Evolutionary conservation across 2,113 vertebrate genomes (phyloP).

Genomic region (Seriola dumerili): DNA sequence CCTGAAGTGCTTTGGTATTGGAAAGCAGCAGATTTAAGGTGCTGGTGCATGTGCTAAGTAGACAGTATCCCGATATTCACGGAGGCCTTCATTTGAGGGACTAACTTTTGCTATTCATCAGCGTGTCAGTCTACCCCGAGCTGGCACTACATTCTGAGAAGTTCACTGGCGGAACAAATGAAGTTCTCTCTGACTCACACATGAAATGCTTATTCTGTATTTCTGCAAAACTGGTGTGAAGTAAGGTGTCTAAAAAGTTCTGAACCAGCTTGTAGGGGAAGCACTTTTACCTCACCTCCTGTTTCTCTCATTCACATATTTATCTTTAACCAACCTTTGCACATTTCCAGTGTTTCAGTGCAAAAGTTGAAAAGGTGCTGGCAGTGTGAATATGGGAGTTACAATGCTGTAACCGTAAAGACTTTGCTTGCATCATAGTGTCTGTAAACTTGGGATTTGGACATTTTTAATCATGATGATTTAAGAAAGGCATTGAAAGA

Average conservation of each 20-base stretch:
- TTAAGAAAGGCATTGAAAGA: neutral
- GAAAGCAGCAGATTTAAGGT: constrained; percentile 83
- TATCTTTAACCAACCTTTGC: neutral
- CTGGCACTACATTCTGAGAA: constrained; percentile 57
- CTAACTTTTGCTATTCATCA: constrained; percentile 74
- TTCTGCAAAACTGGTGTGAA: constrained; percentile 50
- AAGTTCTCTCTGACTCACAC: constrained; percentile 50
- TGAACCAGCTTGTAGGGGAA: neutral
- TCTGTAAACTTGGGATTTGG: neutral
- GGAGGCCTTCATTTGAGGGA: constrained; percentile 67
- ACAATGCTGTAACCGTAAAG: neutral
- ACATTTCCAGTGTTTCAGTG: neutral
- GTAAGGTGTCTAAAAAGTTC: neutral
- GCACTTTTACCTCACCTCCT: neutral
- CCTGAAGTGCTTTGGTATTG: constrained; percentile 78
- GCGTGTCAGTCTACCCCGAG: constrained; percentile 57
- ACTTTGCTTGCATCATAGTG: neutral
- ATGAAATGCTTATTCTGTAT: constrained; percentile 67
- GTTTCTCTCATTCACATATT: neutral
- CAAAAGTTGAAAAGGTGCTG: neutral
- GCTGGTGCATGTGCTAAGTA: constrained; percentile 79
- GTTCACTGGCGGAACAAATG: constrained; percentile 66
- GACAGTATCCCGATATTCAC: constrained; percentile 77
- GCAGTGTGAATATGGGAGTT: neutral
- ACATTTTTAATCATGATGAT: neutral